Evolutionary conservation across 2,113 vertebrate species (phyloP), one percentile per base, ranked within the genome.

Genomic region (Cephalopterus ornatus): DNA sequence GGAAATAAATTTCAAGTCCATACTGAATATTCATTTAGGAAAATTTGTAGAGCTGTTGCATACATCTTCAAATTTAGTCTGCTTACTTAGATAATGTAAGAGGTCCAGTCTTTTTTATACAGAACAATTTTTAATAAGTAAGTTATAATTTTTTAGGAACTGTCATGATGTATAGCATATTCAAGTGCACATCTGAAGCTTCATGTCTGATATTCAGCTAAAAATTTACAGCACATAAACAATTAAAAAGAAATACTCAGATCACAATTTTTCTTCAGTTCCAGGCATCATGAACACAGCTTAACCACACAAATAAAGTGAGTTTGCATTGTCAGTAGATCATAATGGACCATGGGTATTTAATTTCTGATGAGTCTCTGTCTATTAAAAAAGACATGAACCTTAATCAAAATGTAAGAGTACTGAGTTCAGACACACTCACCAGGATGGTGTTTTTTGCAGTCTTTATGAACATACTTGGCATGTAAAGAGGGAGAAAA

Each of bases 401-500:
- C 12, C 10, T 63, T 72, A 75, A 68, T 53, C 2, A 59, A 72
- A 78, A 42, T 46, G 14, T 46, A 14, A 23, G 23, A 67, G 15
- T 42, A 56, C 18, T 58, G 21, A 62, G 37, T 72, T 73, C 33
- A 77, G 47, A 56, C 17, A 50, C 19, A 47, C 26, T 77, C 3
- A 0, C 8, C 14, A 59, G 61, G 11, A 14, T 14, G 39, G 1
- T 23, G 15, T 0, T 66, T 58, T 85, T 39, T 47, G 11, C 39
- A 74, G 50, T 32, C 32, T 74, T 86, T 73, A n/a, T 18, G 52
- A 70, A 30, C 8, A 28, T 33, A 62, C 5, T 58, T 59, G 32
- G 1, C 35, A 58, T 30, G 12, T 35, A 61, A 88, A 82, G 12
- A 62, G 6, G 10, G 52, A 41, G 28, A 74, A 47, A 56, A 46